Percentiles rank a stretch among this genome's conserved stretches.
Conservation (phyloP, 92 coral and sea anemone genomes). For the Phenganax subtilis region DNA sequence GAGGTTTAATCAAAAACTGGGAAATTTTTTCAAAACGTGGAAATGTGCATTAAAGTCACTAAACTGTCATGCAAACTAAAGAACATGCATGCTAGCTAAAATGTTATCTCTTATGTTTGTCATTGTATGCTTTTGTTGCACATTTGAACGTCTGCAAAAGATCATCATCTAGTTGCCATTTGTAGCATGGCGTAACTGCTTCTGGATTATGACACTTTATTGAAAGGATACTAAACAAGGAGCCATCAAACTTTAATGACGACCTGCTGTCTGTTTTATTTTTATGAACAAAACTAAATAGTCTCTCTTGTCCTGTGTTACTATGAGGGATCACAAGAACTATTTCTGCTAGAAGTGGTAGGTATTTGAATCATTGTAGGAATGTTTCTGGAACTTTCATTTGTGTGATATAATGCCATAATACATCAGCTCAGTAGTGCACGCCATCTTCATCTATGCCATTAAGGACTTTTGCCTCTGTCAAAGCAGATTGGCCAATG, state of each 20-base stretch:
- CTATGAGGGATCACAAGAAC: slow-evolving; percentile 36
- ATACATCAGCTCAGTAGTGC: slow-evolving; percentile 29
- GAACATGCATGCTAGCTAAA: background rate
- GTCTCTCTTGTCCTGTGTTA: slow-evolving; percentile 27
- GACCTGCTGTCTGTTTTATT: slow-evolving; percentile 25
- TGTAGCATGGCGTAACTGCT: slow-evolving; percentile 38
- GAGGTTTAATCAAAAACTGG: background rate
- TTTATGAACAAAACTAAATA: slow-evolving; percentile 25
- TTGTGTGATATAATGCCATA: slow-evolving; percentile 19
- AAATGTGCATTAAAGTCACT: background rate
- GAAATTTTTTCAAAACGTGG: background rate
- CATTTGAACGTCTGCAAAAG: slow-evolving; percentile 19
- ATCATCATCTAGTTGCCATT: slow-evolving; percentile 40
- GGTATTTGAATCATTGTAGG: slow-evolving; percentile 11
- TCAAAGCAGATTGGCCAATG: slow-evolving; percentile 42
- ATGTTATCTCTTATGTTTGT: slow-evolving; percentile 1
- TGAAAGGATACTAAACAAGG: slow-evolving; percentile 27
- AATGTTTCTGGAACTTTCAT: slow-evolving; percentile 19
- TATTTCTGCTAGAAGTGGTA: slow-evolving; percentile 21
- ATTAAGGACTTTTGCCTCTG: slow-evolving; percentile 24
- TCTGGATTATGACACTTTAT: slow-evolving; percentile 31
- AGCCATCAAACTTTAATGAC: slow-evolving; percentile 14
- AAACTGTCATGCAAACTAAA: background rate
- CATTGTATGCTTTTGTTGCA: slow-evolving; percentile 24
- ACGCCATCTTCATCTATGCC: slow-evolving; percentile 35